Evolutionary conservation across 2,113 vertebrate species (phyloP).

Genomic region (Sorex fumeus): DNA sequence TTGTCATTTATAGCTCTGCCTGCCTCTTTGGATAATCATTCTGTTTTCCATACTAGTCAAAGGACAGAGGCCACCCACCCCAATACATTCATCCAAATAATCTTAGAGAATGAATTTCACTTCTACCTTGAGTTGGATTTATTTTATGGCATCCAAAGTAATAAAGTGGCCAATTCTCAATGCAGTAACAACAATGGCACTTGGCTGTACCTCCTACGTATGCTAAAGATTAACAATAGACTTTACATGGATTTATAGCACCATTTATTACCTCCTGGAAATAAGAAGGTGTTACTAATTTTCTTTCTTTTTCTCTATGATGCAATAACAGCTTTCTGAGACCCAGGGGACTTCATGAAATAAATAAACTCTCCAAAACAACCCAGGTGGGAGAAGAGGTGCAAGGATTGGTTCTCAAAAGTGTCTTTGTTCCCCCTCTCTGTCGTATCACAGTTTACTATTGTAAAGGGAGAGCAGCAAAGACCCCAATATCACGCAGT

Average conservation of each 20-base stretch:
- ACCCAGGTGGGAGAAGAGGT: not conserved
- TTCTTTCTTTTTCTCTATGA: slow-evolving; percentile 67
- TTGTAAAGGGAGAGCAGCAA: not conserved
- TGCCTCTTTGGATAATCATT: not conserved
- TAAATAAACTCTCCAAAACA: slow-evolving; percentile 53
- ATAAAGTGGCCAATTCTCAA: slow-evolving; percentile 56
- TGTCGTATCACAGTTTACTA: not conserved
- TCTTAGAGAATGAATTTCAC: slow-evolving; percentile 62
- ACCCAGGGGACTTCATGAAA: slow-evolving; percentile 40
- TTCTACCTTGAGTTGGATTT: not conserved
- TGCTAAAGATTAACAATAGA: slow-evolving; percentile 72
- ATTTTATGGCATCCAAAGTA: slow-evolving; percentile 62
- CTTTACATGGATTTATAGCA: slow-evolving; percentile 71
- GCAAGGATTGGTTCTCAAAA: not conserved
- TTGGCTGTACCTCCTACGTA: slow-evolving; percentile 34
- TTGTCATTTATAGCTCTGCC: not conserved
- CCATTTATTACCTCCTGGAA: slow-evolving; percentile 67
- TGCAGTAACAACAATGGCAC: slow-evolving; percentile 28
- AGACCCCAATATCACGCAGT: not conserved
- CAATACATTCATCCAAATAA: not conserved
- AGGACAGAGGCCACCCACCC: not conserved
- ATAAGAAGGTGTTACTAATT: slow-evolving; percentile 70
- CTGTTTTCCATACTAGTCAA: not conserved
- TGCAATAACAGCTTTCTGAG: slow-evolving; percentile 59
- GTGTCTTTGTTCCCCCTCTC: not conserved